Evolutionary conservation across 2,888 invertebrate species (phyloP), one percentile per base, ranked within the genome.

Genomic region (Elmis aenea): DNA sequence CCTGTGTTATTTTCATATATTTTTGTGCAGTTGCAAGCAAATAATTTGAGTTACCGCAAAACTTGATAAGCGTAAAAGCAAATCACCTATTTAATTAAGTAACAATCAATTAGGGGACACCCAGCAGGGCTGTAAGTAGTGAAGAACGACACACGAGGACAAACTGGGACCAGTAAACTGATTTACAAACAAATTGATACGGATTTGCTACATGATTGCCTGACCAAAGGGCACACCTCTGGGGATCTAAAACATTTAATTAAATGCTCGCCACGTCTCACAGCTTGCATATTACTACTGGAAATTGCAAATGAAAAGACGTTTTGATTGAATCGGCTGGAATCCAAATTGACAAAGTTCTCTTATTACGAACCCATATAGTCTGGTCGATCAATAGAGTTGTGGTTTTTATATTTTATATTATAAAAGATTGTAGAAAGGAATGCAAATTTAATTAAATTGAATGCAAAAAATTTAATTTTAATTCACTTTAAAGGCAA

Each of bases 171-270:
- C n/a, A n/a, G n/a, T n/a, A n/a, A 52, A 54, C 49, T 50, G 48
- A 54, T 54, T 54, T 52, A 41, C 44, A 46, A 47, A 51, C 51
- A 57, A 57, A 58, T 57, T 55, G 55, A 57, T 53, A 48, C 50
- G 55, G 51, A 58, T 59, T 57, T 57, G 45, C 53, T 51, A 52
- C 57, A 52, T 58, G 59, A 58, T 58, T 59, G 57, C 58, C 55
- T 59, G 61, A 59, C 61, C 61, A 60, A 50, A 52, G 55, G 58
- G 56, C 57, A 60, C 59, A 57, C 60, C 61, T 57, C 54, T 45
- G 54, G 59, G 59, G 57, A 60, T 60, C 56, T 51, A 58, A 58
- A 59, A 59, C 59, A 59, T 58, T 58, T 55, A 55, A 61, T 61
- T 60, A 60, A 55, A 57, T 52, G 55, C 55, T 50, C 42, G 57